Evolutionary conservation across 2,797 vertebrate species (phyloP), one percentile per base, ranked within the genome.

Genomic region (Mormyrops boulengeri): DNA sequence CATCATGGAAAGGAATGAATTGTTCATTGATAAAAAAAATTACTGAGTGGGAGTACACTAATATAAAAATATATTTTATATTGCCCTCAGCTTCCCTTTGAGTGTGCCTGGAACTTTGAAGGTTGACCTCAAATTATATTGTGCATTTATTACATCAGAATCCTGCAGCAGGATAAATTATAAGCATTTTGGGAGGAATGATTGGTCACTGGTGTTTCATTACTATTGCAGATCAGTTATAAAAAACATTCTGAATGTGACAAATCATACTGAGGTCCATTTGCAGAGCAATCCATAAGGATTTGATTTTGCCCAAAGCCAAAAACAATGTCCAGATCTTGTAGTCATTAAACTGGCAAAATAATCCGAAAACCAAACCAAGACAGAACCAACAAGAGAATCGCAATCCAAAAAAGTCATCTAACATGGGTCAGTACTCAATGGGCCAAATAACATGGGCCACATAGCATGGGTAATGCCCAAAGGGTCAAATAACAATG

Each of bases 11-110:
- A 66, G 92, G 94, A 94, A 94, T 93, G 7, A 93, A 93, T 93
- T 92, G 91, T 91, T 94, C 93, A 95, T 95, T 95, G 94, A 94
- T 93, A n/a, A 47, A 22, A 82, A 82, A 80, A 41, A 19, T 1
- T 12, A 82, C 41, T 92, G 92, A 90, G 93, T 91, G 85, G 88
- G 88, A 88, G 89, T 88, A 91, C 92, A 89, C 91, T 93, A 90
- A 95, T 94, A 91, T 53, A 60, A 47, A 93, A 52, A 93, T 92
- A 91, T 90, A 92, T 91, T 93, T 93, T 90, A 93, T 93, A 89
- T 93, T 92, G 93, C 94, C 92, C 30, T 60, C 7, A 22, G 7
- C 14, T 93, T 88, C 55, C 87, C 85, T 26, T 91, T 88, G 90
- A 92, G 93, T 93, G 90, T 55, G 55, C 82, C 19, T 88, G 30